Percentiles rank a stretch among this genome's conserved stretches.
Conservation (phyloP, 2,797 vertebrate species). For the Harpagifer antarcticus region DNA sequence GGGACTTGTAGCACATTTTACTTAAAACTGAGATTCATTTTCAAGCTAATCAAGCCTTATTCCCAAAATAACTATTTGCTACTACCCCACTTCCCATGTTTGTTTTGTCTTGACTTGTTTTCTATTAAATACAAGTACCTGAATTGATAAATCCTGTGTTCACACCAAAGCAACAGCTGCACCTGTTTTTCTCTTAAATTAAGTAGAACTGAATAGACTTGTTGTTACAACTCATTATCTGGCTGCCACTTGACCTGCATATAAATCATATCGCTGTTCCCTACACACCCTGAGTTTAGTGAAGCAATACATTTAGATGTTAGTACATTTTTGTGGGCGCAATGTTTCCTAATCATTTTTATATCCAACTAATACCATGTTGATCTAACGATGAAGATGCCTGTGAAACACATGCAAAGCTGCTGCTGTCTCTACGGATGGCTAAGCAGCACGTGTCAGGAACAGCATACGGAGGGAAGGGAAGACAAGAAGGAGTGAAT, state of each 20-base stretch:
- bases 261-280: conserved; percentile 52
- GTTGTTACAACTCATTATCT: conserved; percentile 47
- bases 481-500: conserved; percentile 15
- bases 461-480: conserved; percentile 7
- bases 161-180: conserved; percentile 18
- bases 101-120: background rate
- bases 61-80: conserved; percentile 11
- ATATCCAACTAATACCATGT: conserved; percentile 13
- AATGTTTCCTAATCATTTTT: conserved; percentile 23
- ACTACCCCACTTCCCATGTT: background rate
- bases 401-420: conserved; percentile 38
- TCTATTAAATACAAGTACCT: conserved; percentile 14
- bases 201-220: conserved; percentile 48
- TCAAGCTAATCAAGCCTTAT: background rate
- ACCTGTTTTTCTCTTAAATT: conserved; percentile 21
- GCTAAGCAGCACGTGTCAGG: conserved; percentile 3
- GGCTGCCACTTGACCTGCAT: conserved; percentile 37
- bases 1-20: background rate
- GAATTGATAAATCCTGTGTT: conserved; percentile 8
- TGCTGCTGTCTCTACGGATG: conserved; percentile 21
- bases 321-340: background rate
- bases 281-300: background rate
- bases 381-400: conserved; percentile 18
- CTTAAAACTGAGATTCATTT: conserved; percentile 8
- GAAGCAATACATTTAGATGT: conserved; percentile 26